Evolutionary conservation across 1,140 invertebrate genomes (phyloP).

Genomic region (Melanaphis sacchari): DNA sequence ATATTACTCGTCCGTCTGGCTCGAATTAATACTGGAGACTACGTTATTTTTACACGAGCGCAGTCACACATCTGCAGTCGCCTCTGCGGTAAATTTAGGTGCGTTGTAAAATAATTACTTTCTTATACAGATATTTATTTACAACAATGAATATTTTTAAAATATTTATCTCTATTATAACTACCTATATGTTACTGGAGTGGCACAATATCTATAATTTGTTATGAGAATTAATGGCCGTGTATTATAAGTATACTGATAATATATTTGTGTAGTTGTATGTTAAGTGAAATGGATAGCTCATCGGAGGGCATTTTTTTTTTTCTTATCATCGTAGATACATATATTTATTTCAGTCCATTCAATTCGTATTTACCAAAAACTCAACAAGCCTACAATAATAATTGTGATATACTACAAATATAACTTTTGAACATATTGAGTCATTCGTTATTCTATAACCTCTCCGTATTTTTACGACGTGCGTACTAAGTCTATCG

Average conservation of each 20-base stretch:
- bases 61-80: not conserved
- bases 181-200: not conserved
- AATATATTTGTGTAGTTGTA: not conserved
- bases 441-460: not conserved
- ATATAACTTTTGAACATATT: not conserved
- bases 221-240: too few relatives aligned
- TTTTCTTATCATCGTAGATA: too few relatives aligned
- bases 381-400: not conserved
- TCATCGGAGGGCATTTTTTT: not conserved
- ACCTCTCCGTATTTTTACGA: not conserved
- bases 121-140: not conserved
- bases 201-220: not conserved
- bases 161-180: not conserved
- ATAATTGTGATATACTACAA: not conserved
- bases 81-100: not conserved
- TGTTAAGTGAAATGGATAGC: too few relatives aligned
- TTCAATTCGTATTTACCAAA: not conserved
- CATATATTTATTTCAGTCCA: not conserved
- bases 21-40: not conserved
- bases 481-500: not conserved
- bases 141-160: not conserved
- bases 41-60: not conserved
- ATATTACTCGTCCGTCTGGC: not conserved
- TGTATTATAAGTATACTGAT: not conserved
- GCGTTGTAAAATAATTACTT: not conserved